Evolutionary conservation across 1,140 invertebrate species (phyloP).

Genomic region (Telenomus remus): DNA sequence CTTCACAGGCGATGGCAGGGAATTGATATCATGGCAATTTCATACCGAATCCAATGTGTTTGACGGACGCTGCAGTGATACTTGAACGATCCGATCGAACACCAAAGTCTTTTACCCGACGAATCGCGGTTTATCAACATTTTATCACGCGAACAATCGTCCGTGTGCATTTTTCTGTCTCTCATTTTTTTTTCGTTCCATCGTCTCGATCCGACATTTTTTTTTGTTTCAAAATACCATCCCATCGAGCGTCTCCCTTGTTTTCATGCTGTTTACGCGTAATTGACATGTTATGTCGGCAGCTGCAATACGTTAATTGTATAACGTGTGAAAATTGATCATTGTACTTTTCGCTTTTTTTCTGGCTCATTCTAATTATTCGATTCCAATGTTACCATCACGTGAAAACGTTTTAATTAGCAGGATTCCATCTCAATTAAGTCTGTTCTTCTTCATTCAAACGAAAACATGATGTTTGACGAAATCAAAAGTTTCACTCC

Average conservation of each 20-base stretch:
- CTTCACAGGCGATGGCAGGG: constrained; percentile 71
- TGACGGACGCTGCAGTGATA: constrained; percentile 38
- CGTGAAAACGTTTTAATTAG: not conserved
- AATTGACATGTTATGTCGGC: constrained; percentile 51
- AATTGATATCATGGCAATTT: constrained; percentile 70
- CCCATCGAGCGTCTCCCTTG: constrained; percentile 5
- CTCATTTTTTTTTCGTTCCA: constrained; percentile 3
- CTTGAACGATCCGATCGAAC: constrained; percentile 44
- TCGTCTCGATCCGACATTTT: not conserved
- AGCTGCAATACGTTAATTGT: constrained; percentile 32
- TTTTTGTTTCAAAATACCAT: constrained; percentile 28
- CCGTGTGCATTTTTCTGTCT: constrained; percentile 39
- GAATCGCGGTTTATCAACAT: constrained; percentile 44
- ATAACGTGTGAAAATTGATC: constrained; percentile 41
- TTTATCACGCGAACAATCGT: constrained; percentile 43
- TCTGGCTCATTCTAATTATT: constrained; percentile 22
- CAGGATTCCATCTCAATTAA: not conserved
- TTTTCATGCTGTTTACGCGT: constrained; percentile 16
- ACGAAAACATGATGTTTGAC: no score
- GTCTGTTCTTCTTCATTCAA: not conserved
- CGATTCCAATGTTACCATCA: constrained; percentile 7
- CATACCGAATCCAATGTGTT: constrained; percentile 56
- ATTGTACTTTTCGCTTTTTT: constrained; percentile 19
- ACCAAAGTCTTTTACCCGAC: constrained; percentile 17
- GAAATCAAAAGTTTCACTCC: no score